Percentiles rank a stretch among this genome's conserved stretches.
These are phyloP conservation scores for Drosophila takahashii DNA, from an alignment of 1,140 invertebrate species.

Conservation along the genomic window DNA sequence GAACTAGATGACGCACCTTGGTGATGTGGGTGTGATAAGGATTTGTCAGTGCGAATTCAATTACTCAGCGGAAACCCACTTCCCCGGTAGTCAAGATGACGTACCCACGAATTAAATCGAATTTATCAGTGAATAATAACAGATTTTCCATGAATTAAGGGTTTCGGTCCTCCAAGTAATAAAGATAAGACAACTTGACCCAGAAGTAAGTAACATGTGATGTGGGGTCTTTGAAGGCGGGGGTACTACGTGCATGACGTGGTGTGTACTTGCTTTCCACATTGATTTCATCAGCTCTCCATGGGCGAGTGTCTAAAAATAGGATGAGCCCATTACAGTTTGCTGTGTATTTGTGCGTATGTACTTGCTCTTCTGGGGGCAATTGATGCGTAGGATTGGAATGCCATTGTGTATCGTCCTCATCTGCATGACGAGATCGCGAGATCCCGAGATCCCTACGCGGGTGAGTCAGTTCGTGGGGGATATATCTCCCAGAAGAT, in stretches of 20 bases:
- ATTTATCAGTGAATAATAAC: slow-evolving; percentile 45
- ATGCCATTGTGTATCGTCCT: slow-evolving; percentile 56
- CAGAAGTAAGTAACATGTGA: slow-evolving; percentile 10
- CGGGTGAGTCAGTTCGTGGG: slow-evolving; percentile 58
- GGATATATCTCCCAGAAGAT: slow-evolving; percentile 10
- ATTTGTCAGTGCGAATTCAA: slow-evolving; percentile 6
- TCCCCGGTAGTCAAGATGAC: slow-evolving; percentile 13
- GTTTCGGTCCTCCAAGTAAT: slow-evolving; percentile 8
- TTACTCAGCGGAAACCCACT: slow-evolving; percentile 4
- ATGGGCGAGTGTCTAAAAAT: slow-evolving; percentile 28
- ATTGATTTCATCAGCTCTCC: slow-evolving; percentile 34
- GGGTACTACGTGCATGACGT: slow-evolving; percentile 1
- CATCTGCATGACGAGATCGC: slow-evolving; percentile 21
- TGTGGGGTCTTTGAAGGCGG: not conserved
- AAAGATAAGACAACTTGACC: slow-evolving; percentile 21
- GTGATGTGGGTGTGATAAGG: slow-evolving; percentile 28
- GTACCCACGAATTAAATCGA: slow-evolving; percentile 18
- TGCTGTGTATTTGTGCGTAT: slow-evolving; percentile 7
- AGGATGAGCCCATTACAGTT: slow-evolving; percentile 34
- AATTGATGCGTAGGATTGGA: slow-evolving; percentile 68
- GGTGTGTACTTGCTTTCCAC: slow-evolving; percentile 1
- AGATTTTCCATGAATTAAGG: slow-evolving; percentile 41
- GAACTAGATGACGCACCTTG: slow-evolving; percentile 21
- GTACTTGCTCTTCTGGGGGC: slow-evolving; percentile 11
- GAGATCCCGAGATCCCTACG: slow-evolving; percentile 15